Base-by-base conservation (phyloP, 2,888 invertebrate species). In the Amphipyra berbera region DNA sequence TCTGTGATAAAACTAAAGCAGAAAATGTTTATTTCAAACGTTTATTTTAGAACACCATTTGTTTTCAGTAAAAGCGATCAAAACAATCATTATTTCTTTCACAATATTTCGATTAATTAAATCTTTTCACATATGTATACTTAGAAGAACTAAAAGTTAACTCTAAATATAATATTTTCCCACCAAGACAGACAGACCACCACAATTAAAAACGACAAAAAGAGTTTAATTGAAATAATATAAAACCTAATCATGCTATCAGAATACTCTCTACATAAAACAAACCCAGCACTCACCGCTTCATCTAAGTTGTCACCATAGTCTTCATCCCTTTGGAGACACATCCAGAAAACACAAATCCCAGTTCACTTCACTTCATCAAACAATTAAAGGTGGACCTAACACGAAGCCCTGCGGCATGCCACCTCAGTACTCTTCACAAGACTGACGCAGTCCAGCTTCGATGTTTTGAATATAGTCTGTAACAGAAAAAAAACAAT, bases 401-500 rank as follows among this genome's bases (percentile, higher is more conserved):
- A 87, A 60, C 47, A 65, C 61, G 52, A 78, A 63, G 75, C 93
- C 93, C 78, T 90, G 91, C 88, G 91, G 88, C 87, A 90, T 89
- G 60, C 92, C 90, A 75, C 87, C 78, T 68, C 79, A 82, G 83
- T 82, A 77, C 83, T 84, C 89, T 85, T 83, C 84, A 76, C 77
- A 76, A 82, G 85, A 93, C 92, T 92, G 92, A 87, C 82, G 84
- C 85, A 78, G 74, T 79, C 80, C 86, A 83, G 82, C 83, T 82
- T 81, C 79, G 65, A 88, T 95, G 94, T 94, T 94, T 93, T 93
- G 90, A 92, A 94, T 92, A 93, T 94, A 92, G 91, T 92, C 94
- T 95, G 94, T 89, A 94, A 93, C 89, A 90, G 89, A 92, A 90
- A 91, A 79, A 94, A 91, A 93, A 93, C 90, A 94, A 94, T 94